Evolutionary conservation across 2,113 vertebrate genomes (phyloP), one percentile per base, ranked within the genome.

Genomic region (Pedionomus torquatus): DNA sequence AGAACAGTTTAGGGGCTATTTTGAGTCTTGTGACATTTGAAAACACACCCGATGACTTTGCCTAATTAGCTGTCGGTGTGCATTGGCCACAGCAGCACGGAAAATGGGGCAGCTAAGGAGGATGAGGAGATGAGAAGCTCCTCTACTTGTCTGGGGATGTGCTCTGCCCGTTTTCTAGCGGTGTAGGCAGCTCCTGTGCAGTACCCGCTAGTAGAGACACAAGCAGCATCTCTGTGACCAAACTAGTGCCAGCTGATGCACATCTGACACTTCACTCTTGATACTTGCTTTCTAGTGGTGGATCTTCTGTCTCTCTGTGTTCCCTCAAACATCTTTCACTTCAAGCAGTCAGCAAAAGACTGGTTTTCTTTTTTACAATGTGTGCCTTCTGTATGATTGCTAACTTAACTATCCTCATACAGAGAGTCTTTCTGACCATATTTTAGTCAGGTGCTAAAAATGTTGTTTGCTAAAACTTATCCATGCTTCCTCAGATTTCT

Each of bases 171-270:
- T 52, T 71, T 31, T 24, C 49, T 33, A 5, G 1, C 0, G 3
- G 31, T 20, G 43, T 24, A 52, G 75, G 74, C 78, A 85, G 54
- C 33, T 92, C 43, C 35, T 71, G 17, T 30, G 6, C 23, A 37
- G 37, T 63, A 46, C 9, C 33, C 17, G 26, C 31, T 35, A 35
- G 51, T 44, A 63, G 25, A 58, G 91, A 11, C 66, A 44, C 37
- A 49, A 52, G n/a, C 31, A 93, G 20, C 43, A 41, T 35, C 57
- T 46, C 7, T 71, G 65, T 33, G 26, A 72, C 49, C 61, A 54
- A 41, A 46, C 43, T 64, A 9, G 18, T 7, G 11, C 37, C 13
- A 7, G 39, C n/a, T 58, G 37, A 39, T 64, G 39, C 0, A 0
- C 3, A 24, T 21, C 41, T 83, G 79, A 66, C 33, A 16, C 48